Evolutionary conservation across 2,888 invertebrate genomes (phyloP).

Genomic region (Capitulum mitella): DNA sequence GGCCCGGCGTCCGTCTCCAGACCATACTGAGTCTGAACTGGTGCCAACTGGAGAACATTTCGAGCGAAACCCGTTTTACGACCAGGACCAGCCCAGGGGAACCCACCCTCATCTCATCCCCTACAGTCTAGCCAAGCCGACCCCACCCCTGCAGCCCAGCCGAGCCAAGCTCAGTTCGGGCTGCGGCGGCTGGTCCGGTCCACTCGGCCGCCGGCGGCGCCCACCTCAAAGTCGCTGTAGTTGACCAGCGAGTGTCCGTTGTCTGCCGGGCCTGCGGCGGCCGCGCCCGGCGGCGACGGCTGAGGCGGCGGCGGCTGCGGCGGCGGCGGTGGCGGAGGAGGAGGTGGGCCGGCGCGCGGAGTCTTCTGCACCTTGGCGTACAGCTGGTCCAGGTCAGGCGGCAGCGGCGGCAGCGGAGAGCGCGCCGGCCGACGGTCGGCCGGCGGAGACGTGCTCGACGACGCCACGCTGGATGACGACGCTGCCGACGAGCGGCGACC

Average conservation of each 20-base stretch:
- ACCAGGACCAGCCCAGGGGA: too few relatives aligned
- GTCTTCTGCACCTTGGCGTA: conserved; percentile 25
- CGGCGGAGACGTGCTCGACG: background rate
- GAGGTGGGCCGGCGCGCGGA: background rate
- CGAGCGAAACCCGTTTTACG: too few relatives aligned
- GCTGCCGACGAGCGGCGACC: background rate
- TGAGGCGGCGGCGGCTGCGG: too few relatives aligned
- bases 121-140: too few relatives aligned
- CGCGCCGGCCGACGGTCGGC: conserved; percentile 10
- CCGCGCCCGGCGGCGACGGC: background rate
- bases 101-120: too few relatives aligned
- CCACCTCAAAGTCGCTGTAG: conserved; percentile 16
- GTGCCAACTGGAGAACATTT: too few relatives aligned
- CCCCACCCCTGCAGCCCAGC: too few relatives aligned
- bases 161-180: too few relatives aligned
- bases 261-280: background rate
- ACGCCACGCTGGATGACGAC: conserved; percentile 7
- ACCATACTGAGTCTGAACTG: too few relatives aligned
- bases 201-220: too few relatives aligned
- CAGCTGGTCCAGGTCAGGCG: conserved; percentile 20
- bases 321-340: conserved; percentile 1
- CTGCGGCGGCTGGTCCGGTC: too few relatives aligned
- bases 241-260: background rate
- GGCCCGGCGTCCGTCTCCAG: too few relatives aligned
- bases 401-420: conserved; percentile 23